Percentiles rank a stretch among this genome's conserved stretches.
Evolutionary conservation across 2,113 vertebrate genomes (phyloP).

Genomic region (Grammomys dolichurus): DNA sequence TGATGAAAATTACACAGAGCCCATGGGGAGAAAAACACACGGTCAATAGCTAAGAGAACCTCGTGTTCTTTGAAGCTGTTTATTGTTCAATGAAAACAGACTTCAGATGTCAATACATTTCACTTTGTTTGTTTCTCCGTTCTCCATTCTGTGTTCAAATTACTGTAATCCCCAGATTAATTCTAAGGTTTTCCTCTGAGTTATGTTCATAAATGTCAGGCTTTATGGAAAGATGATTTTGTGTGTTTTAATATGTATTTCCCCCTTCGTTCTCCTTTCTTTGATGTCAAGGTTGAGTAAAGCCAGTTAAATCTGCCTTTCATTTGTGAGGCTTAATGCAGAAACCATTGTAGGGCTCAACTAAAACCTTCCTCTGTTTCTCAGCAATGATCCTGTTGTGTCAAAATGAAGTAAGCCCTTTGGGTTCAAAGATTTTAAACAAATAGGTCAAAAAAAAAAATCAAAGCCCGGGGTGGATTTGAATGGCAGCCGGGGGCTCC

Average conservation of each 20-base stretch:
- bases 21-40: constrained; percentile 64
- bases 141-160: constrained; percentile 16
- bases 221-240: constrained; percentile 72
- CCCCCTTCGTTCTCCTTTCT: constrained; percentile 63
- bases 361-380: constrained; percentile 49
- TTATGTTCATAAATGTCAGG: constrained; percentile 63
- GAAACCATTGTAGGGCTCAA: constrained; percentile 30
- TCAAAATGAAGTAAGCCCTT: constrained; percentile 60
- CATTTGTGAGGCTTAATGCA: constrained; percentile 68
- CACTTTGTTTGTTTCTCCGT: neutral
- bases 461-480: neutral
- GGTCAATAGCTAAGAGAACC: constrained; percentile 60
- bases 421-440: constrained; percentile 19
- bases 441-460: neutral
- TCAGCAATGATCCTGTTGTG: constrained; percentile 58
- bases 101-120: constrained; percentile 58
- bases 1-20: constrained; percentile 73
- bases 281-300: constrained; percentile 66
- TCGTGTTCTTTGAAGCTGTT: constrained; percentile 62
- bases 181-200: constrained; percentile 64
- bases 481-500: neutral
- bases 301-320: constrained; percentile 71
- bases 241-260: constrained; percentile 68
- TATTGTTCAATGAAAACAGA: constrained; percentile 62
- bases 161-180: constrained; percentile 69